phyloP scores from a whole-genome alignment of 2,888 invertebrate species.

The Torymus aiolomorphi region DNA sequence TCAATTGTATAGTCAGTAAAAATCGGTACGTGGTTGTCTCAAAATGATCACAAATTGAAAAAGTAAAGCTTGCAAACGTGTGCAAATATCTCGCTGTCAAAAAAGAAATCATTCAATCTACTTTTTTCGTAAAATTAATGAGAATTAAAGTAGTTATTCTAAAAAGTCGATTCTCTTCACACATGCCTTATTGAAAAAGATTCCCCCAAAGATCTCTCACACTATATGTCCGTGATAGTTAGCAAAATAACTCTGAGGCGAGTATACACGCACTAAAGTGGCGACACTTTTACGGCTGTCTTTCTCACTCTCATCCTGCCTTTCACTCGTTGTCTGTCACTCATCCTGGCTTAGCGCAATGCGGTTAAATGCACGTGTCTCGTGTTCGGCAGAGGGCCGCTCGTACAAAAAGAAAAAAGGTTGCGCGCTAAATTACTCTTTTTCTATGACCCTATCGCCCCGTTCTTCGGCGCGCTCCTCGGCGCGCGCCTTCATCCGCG shows the following conservation, averaged over 20 bases:
- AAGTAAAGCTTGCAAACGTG: conserved; percentile 13
- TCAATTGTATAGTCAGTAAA: conserved; percentile 2
- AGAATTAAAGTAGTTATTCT: conserved; percentile 17
- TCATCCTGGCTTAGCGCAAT: conserved; percentile 4
- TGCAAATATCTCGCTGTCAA: not conserved
- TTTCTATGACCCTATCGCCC: conserved; percentile 62
- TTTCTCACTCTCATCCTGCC: not conserved
- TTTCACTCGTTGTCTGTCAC: not conserved
- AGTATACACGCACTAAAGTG: conserved; percentile 7
- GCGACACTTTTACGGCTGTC: conserved; percentile 6
- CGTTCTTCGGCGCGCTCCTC: conserved; percentile 82
- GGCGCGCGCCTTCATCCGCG: conserved; percentile 93
- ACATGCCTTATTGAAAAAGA: conserved; percentile 22
- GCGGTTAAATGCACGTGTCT: conserved; percentile 39
- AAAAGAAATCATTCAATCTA: not conserved
- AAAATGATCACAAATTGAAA: conserved; percentile 19
- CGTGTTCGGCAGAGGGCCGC: not conserved
- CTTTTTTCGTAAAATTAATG: conserved; percentile 28
- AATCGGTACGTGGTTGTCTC: conserved; percentile 15
- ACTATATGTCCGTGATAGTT: conserved; percentile 24
- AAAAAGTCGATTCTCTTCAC: conserved; percentile 28
- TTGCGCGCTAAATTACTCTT: not conserved
- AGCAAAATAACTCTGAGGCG: conserved; percentile 34
- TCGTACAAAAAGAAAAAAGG: not conserved
- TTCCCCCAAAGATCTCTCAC: conserved; percentile 20